phyloP scores from a whole-genome alignment of 2,888 invertebrate species.

The Endotricha flammealis region DNA sequence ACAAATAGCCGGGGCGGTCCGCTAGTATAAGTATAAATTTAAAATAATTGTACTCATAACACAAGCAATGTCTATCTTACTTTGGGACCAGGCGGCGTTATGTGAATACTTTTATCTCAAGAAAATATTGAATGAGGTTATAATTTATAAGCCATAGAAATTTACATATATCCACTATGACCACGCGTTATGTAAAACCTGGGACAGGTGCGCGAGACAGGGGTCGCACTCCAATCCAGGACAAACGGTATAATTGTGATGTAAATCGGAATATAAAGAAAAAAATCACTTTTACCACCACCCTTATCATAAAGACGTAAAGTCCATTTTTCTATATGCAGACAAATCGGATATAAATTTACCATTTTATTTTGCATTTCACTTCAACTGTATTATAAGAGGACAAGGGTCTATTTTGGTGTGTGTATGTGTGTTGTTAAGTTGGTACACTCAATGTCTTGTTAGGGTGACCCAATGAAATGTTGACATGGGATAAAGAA shows the following conservation, averaged over 20 bases:
- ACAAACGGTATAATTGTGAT: slow-evolving; percentile 10
- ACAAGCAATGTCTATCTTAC: too few relatives aligned
- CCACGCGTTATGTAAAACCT: slow-evolving; percentile 9
- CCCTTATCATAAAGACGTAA: neutral
- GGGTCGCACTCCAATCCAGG: slow-evolving; percentile 8
- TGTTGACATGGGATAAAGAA: slow-evolving; percentile 12
- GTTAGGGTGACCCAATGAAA: slow-evolving; percentile 10
- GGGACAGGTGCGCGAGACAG: slow-evolving; percentile 10
- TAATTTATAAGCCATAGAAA: slow-evolving; percentile 9
- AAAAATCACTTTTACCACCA: slow-evolving; percentile 1
- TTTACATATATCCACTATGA: slow-evolving; percentile 6
- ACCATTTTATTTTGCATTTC: slow-evolving; percentile 1
- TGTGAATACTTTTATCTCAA: too few relatives aligned
- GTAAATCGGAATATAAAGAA: slow-evolving; percentile 7
- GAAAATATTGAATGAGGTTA: slow-evolving; percentile 3
- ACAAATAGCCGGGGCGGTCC: too few relatives aligned
- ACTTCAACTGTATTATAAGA: neutral
- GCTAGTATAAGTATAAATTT: too few relatives aligned
- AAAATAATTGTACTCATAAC: too few relatives aligned
- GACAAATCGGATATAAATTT: neutral
- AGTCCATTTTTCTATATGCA: slow-evolving; percentile 2
- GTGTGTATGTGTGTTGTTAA: neutral
- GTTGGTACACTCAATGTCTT: slow-evolving; percentile 7
- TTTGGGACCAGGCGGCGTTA: too few relatives aligned
- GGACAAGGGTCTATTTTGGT: slow-evolving; percentile 1